Evolutionary conservation across 2,888 invertebrate species (phyloP).

Genomic region (Acrocera orbiculus): DNA sequence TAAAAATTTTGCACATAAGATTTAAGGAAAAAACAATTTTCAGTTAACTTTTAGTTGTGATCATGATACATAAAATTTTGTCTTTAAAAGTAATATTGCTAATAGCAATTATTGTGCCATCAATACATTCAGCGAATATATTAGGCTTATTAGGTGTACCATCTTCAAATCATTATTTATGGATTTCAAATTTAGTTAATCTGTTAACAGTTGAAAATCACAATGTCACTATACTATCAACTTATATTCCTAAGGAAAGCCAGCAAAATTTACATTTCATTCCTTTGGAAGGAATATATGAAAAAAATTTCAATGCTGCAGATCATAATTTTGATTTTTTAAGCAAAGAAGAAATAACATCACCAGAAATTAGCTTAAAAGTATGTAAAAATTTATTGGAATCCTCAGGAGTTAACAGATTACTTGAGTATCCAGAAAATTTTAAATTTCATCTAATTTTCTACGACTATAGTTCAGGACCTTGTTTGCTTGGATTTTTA

Average conservation of each 20-base stretch:
- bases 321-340: neutral
- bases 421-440: conserved; percentile 9
- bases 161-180: conserved; percentile 10
- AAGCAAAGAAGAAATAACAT: conserved; percentile 7
- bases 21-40: too few relatives aligned
- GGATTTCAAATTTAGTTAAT: conserved; percentile 9
- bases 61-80: too few relatives aligned
- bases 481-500: conserved; percentile 15
- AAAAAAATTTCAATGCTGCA: neutral
- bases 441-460: conserved; percentile 17
- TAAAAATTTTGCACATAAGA: too few relatives aligned
- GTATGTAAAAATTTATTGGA: neutral
- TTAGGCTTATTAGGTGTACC: conserved; percentile 6
- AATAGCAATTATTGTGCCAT: too few relatives aligned
- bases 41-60: too few relatives aligned
- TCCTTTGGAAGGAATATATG: conserved; percentile 6
- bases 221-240: conserved; percentile 11
- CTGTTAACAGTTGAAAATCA: conserved; percentile 11
- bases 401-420: conserved; percentile 2
- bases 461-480: conserved; percentile 14
- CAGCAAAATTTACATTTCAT: conserved; percentile 9
- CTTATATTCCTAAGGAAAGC: conserved; percentile 2
- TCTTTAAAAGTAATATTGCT: too few relatives aligned
- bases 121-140: conserved; percentile 10
- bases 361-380: conserved; percentile 1